Evolutionary conservation across 2,888 invertebrate species (phyloP), one percentile per base, ranked within the genome.

Genomic region (Idaea dimidiata): DNA sequence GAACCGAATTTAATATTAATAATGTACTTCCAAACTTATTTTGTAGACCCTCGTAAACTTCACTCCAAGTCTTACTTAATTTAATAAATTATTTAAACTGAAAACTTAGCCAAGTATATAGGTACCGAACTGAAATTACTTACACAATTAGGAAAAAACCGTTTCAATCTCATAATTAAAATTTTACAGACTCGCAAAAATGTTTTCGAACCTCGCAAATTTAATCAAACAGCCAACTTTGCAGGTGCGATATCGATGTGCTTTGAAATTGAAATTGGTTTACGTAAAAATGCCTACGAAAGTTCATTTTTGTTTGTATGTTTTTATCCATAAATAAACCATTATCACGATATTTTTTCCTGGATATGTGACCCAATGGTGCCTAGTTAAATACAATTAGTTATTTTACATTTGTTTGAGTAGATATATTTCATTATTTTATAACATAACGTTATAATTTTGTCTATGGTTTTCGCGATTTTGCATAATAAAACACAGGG

Each of bases 221-320:
- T 57, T 63, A 66, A 68, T 62, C 59, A 64, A 66, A 69, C 61
- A 62, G 59, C 56, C 43, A 57, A 63, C 63, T 58, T 61, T 43
- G 43, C 59, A 57, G 56, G 62, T 58, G 56, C 24, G 58, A 58
- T 64, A 62, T 62, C 58, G 24, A 62, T 57, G 32, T 43, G 53
- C 59, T 59, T 64, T 58, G 24, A 24, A 24, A 24, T 24, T 61
- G 57, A 59, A 64, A 66, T 64, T 66, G 62, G 57, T 62, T 64
- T 59, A 62, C 57, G 60, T 64, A 64, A 66, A 64, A 64, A 64
- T 64, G 55, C 58, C 62, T 60, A 60, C 58, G 56, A 59, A 62
- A 59, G 53, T 16, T 24, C 8, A 10, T 43, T 43, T 43, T 43
- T 43, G 43, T 43, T 43, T 43, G 43, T 43, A 43, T 43, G 43